Base-by-base conservation (phyloP, 2,113 vertebrate genomes). In the Xenopus borealis region DNA sequence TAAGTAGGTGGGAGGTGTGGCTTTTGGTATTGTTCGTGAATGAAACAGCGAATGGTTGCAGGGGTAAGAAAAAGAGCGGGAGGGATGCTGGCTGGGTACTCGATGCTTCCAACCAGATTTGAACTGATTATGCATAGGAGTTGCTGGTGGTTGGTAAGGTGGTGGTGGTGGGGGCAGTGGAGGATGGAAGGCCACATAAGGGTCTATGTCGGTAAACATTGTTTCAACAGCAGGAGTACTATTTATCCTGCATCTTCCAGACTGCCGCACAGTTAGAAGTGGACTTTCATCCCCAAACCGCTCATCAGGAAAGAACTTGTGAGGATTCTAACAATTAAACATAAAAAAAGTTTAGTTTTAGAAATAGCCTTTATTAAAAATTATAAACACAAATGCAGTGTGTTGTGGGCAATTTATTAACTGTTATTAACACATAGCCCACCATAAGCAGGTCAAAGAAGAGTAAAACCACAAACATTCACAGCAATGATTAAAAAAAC, bases 231-330 rank as follows among this genome's bases (percentile, higher is more conserved):
- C 79, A 50, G 97, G 95, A 69, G 95, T 97, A 80, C 97, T 98
- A 89, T 96, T 99, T 68, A 98, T 88, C 0, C 96, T 93, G 78
- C 95, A 97, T 62, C 95, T 93, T 72, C 94, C 93, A 65, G 95
- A 87, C 87, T 95, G 96, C 64, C 95, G 94, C 85, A 96, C 59
- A 12, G 94, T 94, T 86, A 98, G 88, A 68, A 98, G 94, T 0
- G 97, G 97, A 89, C 97, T 99, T 88, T 97, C 97, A 0, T 98
- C 97, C 73, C 97, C 96, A 81, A 99, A 99, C 16, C 95, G 92
- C 80, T 99, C 97, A 59, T 98, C 96, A 0, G 97, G 97, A 81
- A 99, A 99, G 87, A 99, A 99, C 82, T 99, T 99, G 87, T 95
- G 96, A 30, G 97, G 97, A 86, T 98, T 99, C 96, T 99, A 83